phyloP scores from a whole-genome alignment of 2,113 vertebrate genomes.

The Oenanthe oenanthe region DNA sequence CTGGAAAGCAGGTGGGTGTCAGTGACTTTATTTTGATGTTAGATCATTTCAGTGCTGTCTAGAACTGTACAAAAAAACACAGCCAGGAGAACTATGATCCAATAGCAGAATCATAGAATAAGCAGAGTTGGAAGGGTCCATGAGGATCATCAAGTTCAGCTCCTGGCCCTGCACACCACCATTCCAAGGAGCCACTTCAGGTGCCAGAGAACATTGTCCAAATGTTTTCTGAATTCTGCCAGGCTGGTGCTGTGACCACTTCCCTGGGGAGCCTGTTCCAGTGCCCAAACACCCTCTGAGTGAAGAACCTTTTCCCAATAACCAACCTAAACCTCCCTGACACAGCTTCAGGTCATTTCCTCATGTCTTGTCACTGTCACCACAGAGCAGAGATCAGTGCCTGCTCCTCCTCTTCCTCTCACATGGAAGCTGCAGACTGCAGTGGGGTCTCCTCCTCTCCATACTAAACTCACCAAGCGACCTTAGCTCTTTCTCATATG shows the following conservation, averaged over 20 bases:
- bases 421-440: rapidly evolving
- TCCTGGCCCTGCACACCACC: neutral
- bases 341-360: neutral
- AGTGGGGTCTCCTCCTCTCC: neutral
- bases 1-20: neutral
- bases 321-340: neutral
- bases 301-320: neutral
- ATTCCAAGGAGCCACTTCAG: neutral
- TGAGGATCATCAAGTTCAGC: neutral
- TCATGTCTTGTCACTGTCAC: rapidly evolving
- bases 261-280: neutral
- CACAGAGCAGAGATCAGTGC: rapidly evolving
- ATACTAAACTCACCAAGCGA: neutral
- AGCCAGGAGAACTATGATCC: neutral
- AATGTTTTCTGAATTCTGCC: rapidly evolving
- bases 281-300: rapidly evolving
- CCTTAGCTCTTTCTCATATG: rapidly evolving
- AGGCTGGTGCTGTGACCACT: neutral
- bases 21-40: neutral
- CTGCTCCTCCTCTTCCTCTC: neutral
- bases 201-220: rapidly evolving
- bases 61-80: neutral
- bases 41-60: neutral
- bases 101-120: neutral
- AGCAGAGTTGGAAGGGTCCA: neutral